Percentiles rank a stretch among this genome's conserved stretches.
Evolutionary conservation across 1,140 invertebrate species (phyloP).

Genomic region (Cheumatopsyche charites): DNA sequence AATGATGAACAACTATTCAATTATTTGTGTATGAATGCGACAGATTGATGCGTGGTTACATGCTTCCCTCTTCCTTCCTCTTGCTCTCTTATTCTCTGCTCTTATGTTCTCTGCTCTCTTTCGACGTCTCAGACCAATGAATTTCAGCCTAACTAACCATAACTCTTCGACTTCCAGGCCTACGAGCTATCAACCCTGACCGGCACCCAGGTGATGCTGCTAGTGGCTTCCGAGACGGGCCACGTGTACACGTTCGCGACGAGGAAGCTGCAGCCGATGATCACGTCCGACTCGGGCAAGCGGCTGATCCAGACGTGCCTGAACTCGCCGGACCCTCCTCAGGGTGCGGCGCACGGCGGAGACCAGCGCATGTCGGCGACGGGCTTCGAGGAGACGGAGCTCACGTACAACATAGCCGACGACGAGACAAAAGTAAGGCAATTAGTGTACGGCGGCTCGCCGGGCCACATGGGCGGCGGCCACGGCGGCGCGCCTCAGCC

Average conservation of each 20-base stretch:
- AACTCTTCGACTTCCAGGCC: slow-evolving; percentile 80
- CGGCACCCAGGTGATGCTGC: slow-evolving; percentile 97
- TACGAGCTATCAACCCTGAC: slow-evolving; percentile 99
- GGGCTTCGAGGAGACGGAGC: slow-evolving; percentile 97
- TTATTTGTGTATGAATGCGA: too few relatives aligned
- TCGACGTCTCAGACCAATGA: too few relatives aligned
- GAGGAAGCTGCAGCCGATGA: slow-evolving; percentile 98
- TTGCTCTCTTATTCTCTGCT: too few relatives aligned
- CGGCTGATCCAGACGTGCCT: slow-evolving; percentile 98
- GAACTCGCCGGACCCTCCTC: slow-evolving; percentile 94
- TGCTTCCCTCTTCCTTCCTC: too few relatives aligned
- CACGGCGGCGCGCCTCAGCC: slow-evolving; percentile 65
- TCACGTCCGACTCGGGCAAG: slow-evolving; percentile 98
- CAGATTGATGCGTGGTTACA: too few relatives aligned
- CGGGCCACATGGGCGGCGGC: slow-evolving; percentile 52
- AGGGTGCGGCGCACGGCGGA: slow-evolving; percentile 71
- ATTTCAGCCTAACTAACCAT: too few relatives aligned
- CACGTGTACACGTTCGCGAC: slow-evolving; percentile 99
- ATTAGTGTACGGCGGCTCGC: slow-evolving; percentile 81
- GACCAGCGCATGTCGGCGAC: slow-evolving; percentile 98
- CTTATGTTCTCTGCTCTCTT: too few relatives aligned
- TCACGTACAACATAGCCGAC: slow-evolving; percentile 94
- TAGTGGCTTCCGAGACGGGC: slow-evolving; percentile 95
- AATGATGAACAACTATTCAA: too few relatives aligned
- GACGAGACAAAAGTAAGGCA: slow-evolving; percentile 96